Conservation (phyloP, 2,888 invertebrate genomes). For the Ormyrus thymus region DNA sequence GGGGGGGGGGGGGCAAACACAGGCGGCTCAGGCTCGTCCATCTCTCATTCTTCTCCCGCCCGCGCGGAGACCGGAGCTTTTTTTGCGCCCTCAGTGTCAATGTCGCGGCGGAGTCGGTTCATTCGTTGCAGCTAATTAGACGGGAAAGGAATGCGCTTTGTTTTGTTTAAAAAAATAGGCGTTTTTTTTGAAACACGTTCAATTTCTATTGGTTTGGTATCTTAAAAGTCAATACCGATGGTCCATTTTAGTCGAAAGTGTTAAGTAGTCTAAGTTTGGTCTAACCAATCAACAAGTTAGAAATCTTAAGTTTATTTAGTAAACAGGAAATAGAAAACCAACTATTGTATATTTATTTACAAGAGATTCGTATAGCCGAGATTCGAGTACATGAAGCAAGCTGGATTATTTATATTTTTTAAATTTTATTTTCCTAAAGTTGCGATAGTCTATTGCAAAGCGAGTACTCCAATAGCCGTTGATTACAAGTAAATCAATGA, state of each 20-base stretch:
- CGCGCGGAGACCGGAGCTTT: too few relatives aligned
- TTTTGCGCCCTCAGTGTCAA: constrained; percentile 4
- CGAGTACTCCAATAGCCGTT: too few relatives aligned
- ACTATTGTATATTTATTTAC: too few relatives aligned
- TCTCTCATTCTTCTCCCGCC: constrained; percentile 40
- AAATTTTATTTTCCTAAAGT: background rate
- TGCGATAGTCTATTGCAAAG: too few relatives aligned
- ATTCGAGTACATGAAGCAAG: background rate
- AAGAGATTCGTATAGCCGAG: background rate
- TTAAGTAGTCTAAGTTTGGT: background rate
- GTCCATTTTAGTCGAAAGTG: background rate
- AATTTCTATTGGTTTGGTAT: background rate
- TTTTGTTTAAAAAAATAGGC: too few relatives aligned
- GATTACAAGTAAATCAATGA: too few relatives aligned
- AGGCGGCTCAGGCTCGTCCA: constrained; percentile 63
- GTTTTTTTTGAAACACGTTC: too few relatives aligned
- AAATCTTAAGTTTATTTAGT: background rate
- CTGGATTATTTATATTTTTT: background rate
- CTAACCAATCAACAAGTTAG: background rate
- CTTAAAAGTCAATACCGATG: background rate
- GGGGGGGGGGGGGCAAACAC: constrained; percentile 2
- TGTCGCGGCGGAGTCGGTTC: background rate
- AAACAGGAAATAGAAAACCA: constrained; percentile 5
- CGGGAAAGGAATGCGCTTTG: too few relatives aligned
- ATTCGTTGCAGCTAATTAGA: too few relatives aligned